Base-by-base conservation (phyloP, 2,888 invertebrate genomes). In the Entomobrya multifasciata region DNA sequence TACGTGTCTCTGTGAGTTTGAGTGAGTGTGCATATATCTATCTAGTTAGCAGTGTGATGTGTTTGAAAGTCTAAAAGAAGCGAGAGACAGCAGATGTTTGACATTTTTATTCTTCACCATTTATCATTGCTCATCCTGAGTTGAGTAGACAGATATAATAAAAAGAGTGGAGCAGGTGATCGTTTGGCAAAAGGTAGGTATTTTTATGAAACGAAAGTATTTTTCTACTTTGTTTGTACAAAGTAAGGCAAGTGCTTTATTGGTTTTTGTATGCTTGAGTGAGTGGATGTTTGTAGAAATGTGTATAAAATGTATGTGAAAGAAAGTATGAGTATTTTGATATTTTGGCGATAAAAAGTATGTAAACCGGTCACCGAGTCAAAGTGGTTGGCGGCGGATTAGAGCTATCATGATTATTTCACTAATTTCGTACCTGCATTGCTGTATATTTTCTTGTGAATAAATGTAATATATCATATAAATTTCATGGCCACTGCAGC, bases 61-160 rank as follows among this genome's bases (percentile, higher is more conserved):
- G n/a, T n/a, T n/a, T n/a, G n/a, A 72, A 47, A 22, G 60, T 47
- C 60, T 70, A 70, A 76, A 72, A 72, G 72, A 49, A 72, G 49
- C 27, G 47, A 52, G 83, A 83, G 76, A 83, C 49, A 72, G 72
- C 83, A 76, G 83, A 83, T 83, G 83, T 65, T 83, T 83, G 83
- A 83, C 83, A 83, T 83, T 83, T 83, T 83, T 83, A 83, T 83
- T 67, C 67, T 67, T 82, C 81, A 62, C 41, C 72, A 47, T 72
- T 81, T 65, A 11, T 74, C 83, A 74, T 60, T 47, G 60, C 76
- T 70, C 65, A 65, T 62, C 49, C 72, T 72, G 72, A 49, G 27
- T 67, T 17, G 44, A n/a, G n/a, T 44, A 20, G 8, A 27, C 15
- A 30, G 22, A n/a, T n/a, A n/a, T n/a, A n/a, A n/a, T n/a, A n/a